These are phyloP conservation scores for Corythaixoides concolor DNA, from an alignment of 2,113 vertebrate genomes.

Conservation along the genomic window DNA sequence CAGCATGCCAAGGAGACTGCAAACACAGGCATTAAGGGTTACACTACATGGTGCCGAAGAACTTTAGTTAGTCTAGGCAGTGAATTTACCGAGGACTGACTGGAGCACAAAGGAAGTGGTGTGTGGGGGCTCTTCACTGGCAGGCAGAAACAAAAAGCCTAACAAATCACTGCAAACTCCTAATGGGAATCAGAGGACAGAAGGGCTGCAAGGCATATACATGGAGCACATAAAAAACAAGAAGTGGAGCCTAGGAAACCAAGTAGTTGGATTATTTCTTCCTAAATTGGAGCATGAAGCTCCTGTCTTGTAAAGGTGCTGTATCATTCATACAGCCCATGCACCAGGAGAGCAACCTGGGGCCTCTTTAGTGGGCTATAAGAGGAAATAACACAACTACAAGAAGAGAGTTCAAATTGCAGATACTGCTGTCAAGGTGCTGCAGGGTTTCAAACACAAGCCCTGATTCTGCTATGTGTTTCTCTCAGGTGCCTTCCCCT, in stretches of 20 bases:
- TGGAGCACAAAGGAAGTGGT: neutral
- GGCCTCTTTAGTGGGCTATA: neutral
- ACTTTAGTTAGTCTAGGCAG: neutral
- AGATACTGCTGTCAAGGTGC: neutral
- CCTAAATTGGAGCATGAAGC: neutral
- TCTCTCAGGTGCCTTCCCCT: neutral
- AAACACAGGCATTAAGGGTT: neutral
- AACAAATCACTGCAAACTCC: conserved; percentile 13
- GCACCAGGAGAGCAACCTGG: neutral
- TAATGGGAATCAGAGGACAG: neutral
- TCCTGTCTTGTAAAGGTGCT: neutral
- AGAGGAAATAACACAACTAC: neutral
- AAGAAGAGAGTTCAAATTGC: neutral
- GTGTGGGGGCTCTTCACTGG: neutral
- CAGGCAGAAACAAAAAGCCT: neutral
- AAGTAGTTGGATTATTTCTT: neutral
- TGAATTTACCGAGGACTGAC: neutral
- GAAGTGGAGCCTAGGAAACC: neutral
- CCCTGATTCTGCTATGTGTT: neutral
- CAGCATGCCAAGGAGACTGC: neutral
- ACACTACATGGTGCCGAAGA: neutral
- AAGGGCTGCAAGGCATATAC: neutral
- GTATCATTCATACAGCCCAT: neutral
- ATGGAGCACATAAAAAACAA: neutral
- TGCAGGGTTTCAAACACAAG: neutral